Evolutionary conservation across 2,888 invertebrate species (phyloP).

Genomic region (Mimas tiliae): DNA sequence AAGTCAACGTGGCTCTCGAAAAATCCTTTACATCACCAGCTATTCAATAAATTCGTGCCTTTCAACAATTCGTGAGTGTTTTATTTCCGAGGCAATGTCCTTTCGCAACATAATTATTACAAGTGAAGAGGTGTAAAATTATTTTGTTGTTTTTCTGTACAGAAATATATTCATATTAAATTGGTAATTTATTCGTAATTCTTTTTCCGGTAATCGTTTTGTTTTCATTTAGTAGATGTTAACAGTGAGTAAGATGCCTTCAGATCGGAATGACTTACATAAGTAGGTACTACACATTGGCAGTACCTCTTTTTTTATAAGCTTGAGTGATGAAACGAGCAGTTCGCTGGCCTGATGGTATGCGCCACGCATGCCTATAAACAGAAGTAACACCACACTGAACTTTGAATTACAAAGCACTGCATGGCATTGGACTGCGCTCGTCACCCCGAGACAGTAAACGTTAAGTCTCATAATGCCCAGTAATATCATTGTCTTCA

Average conservation of each 20-base stretch:
- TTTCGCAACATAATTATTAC: constrained; percentile 1
- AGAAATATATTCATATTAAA: background rate
- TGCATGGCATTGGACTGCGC: too few relatives aligned
- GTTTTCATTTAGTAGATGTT: background rate
- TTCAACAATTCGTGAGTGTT: background rate
- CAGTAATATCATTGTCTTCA: too few relatives aligned
- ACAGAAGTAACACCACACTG: too few relatives aligned
- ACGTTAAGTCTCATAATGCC: too few relatives aligned
- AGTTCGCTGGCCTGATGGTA: too few relatives aligned
- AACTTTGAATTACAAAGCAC: too few relatives aligned
- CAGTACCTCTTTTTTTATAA: background rate
- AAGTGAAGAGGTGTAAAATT: constrained; percentile 13
- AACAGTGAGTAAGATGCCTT: background rate
- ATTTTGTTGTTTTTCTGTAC: background rate
- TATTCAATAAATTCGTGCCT: constrained; percentile 13
- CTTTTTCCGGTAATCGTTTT: constrained; percentile 1
- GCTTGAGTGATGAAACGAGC: too few relatives aligned
- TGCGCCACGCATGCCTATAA: too few relatives aligned
- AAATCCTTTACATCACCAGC: constrained; percentile 12
- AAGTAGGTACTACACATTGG: background rate
- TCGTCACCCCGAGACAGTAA: too few relatives aligned
- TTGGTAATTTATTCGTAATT: background rate
- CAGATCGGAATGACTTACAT: too few relatives aligned
- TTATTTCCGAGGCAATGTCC: constrained; percentile 17
- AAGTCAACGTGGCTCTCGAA: background rate